A percentile compares a stretch with the other conserved stretches of the same genome.
These are phyloP conservation scores for Fistularia tabacaria DNA, from an alignment of 2,797 vertebrate genomes.

Conservation along the genomic window DNA sequence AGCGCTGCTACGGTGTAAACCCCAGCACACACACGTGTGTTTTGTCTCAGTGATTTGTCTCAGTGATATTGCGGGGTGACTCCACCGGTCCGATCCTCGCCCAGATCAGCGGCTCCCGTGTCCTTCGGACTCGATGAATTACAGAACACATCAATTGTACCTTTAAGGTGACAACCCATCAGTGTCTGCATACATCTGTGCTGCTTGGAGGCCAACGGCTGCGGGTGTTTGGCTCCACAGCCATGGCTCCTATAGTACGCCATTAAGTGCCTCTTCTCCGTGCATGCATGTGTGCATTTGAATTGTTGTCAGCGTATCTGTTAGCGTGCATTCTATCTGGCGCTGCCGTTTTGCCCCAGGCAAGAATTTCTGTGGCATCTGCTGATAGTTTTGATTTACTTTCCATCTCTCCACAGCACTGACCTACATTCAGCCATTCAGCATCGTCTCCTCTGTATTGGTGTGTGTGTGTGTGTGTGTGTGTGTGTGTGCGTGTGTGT, in stretches of 20 bases:
- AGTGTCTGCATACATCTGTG: too few relatives aligned
- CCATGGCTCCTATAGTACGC: too few relatives aligned
- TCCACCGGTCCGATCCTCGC: too few relatives aligned
- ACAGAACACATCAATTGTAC: constrained; percentile 19
- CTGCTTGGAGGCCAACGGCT: too few relatives aligned
- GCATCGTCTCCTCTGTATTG: constrained; percentile 19
- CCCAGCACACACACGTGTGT: too few relatives aligned
- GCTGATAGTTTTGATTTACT: constrained; percentile 74
- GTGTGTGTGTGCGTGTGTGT: constrained; percentile 1
- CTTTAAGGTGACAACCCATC: constrained; percentile 2
- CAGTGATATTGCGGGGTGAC: too few relatives aligned
- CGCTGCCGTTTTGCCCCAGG: constrained; percentile 34
- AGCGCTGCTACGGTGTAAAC: too few relatives aligned
- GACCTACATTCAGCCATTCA: constrained; percentile 74
- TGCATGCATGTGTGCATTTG: neutral
- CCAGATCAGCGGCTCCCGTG: neutral
- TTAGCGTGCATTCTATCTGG: constrained; percentile 25
- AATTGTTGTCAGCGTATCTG: neutral
- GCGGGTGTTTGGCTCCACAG: too few relatives aligned
- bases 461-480: constrained; percentile 1
- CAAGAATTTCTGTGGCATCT: constrained; percentile 27
- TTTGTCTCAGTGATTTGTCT: too few relatives aligned
- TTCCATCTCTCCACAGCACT: constrained; percentile 62
- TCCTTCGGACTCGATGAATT: constrained; percentile 21
- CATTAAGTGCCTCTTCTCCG: constrained; percentile 5